Base-by-base conservation (phyloP, 1,140 invertebrate genomes). In the Limonius californicus region DNA sequence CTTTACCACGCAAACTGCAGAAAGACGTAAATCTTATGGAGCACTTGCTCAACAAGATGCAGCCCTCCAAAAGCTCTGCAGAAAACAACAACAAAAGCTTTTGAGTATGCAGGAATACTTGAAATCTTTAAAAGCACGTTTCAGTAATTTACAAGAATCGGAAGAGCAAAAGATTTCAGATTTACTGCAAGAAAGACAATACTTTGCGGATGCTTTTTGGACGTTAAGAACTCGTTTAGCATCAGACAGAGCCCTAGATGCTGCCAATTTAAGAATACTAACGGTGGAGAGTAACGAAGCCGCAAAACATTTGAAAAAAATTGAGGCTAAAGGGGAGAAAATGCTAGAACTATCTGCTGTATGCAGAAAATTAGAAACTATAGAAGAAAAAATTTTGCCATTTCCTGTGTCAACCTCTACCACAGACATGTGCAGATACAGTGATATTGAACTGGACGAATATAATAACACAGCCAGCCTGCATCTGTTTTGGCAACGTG, bases 291-390 rank as follows among this genome's bases (percentile, higher is more conserved):
- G 68, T 39, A 63, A 66, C n/a, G 60, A 67, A 0, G 56, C 63
- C 2, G 60, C 65, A 3, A 42, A 65, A 1, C 59, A 66, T 55
- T 62, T 77, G 2, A 67, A 74, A 30, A 63, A 61, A 20, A 66
- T 74, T 2, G 61, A 68, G 16, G 75, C 71, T 59, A 82, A 82
- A 67, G 81, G 79, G 1, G 79, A 83, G 59, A 81, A 78, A 35
- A 76, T 84, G 45, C 61, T 82, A 2, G 77, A 80, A 20, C 66
- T 84, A 21, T 77, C 79, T 1, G 74, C 74, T 0, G 72, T 84
- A n/a, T 84, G 83, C 62, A 68, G 80, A 39, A 83, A 82, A 76
- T 80, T 80, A 69, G 83, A 85, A 74, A 83, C 82, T 0, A 73
- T 78, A 64, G 72, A 78, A 0, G 84, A 84, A 71, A 82, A 83